Conservation (phyloP, 1,140 invertebrate genomes). For the Drosophila santomea region DNA sequence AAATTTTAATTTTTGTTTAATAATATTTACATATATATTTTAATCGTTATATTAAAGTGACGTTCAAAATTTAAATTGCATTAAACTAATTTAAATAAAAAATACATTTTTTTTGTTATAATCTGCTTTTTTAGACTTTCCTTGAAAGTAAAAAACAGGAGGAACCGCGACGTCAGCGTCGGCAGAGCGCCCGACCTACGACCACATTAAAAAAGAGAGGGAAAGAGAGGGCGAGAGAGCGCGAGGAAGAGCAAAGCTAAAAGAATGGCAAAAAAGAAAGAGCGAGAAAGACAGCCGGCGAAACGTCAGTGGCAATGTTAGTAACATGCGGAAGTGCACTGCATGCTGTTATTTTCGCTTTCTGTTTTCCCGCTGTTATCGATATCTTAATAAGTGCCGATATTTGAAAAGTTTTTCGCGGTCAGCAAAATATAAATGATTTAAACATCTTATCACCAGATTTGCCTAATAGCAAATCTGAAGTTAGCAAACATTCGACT, state of each 20-base stretch:
- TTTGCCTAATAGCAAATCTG: no score
- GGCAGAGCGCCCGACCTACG: constrained; percentile 23
- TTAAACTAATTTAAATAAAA: not conserved
- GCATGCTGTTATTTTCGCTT: constrained; percentile 3
- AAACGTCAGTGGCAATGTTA: constrained; percentile 55
- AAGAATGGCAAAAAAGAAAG: constrained; percentile 7
- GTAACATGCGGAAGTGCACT: constrained; percentile 47
- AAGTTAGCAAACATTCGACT: no score
- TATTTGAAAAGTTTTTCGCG: not conserved
- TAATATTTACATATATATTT: no score
- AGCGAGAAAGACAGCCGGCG: constrained; percentile 32
- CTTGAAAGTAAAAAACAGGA: not conserved
- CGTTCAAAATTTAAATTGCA: not conserved
- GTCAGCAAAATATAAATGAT: not conserved
- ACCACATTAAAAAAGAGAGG: constrained; percentile 24
- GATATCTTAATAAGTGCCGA: constrained; percentile 3
- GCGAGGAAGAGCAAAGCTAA: constrained; percentile 1
- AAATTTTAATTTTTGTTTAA: no score
- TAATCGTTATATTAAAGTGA: no score
- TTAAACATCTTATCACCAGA: no score
- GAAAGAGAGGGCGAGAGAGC: constrained; percentile 7
- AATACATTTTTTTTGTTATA: not conserved
- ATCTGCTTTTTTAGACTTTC: not conserved
- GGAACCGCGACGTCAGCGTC: not conserved
- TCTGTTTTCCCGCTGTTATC: constrained; percentile 19